Percentiles rank a stretch among this genome's conserved stretches.
Evolutionary conservation across 2,113 vertebrate genomes (phyloP).

Genomic region (Zosterops borbonicus): DNA sequence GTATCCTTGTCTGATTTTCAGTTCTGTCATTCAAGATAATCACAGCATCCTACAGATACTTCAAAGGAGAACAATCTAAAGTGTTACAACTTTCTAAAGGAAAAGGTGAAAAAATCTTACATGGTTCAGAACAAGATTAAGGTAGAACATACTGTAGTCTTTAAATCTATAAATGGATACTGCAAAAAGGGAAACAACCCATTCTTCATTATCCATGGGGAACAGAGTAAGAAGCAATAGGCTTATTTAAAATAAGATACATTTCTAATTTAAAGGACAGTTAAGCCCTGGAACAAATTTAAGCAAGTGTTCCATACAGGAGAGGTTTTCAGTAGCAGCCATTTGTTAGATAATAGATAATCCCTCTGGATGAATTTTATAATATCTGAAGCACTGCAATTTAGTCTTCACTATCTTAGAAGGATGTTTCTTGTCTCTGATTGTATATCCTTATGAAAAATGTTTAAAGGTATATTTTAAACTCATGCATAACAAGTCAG

Average conservation of each 20-base stretch:
- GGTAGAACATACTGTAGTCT: neutral
- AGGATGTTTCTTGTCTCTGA: neutral
- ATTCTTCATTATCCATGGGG: neutral
- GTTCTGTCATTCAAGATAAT: neutral
- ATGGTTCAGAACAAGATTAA: neutral
- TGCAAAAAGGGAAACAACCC: neutral
- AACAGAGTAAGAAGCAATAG: neutral
- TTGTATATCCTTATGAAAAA: neutral
- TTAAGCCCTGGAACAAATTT: neutral
- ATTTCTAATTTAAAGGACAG: neutral
- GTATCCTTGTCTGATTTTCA: neutral
- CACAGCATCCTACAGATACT: fast-evolving
- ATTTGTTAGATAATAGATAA: neutral
- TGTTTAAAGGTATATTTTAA: neutral
- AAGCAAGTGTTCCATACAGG: neutral
- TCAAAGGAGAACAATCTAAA: neutral
- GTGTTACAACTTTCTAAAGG: neutral
- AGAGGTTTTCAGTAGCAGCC: neutral
- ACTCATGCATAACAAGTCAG: neutral
- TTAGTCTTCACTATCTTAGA: neutral
- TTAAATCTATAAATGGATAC: neutral
- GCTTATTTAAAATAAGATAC: neutral
- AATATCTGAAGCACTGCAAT: neutral
- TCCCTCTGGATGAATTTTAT: neutral
- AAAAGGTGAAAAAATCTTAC: neutral